phyloP scores from a whole-genome alignment of 1,140 invertebrate species.

The Drosophila malerkotliana region DNA sequence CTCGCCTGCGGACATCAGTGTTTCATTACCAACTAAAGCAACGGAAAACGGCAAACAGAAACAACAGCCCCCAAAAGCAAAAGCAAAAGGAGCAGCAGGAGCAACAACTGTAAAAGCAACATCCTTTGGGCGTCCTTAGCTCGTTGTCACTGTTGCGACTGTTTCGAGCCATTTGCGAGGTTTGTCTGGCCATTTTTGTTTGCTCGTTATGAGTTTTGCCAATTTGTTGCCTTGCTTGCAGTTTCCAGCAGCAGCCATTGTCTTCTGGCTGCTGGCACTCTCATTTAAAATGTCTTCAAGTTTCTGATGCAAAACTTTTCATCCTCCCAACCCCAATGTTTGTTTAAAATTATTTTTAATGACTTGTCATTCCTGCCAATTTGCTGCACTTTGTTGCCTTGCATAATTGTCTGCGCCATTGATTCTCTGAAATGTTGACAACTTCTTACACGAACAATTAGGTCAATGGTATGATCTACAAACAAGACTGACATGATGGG shows the following conservation, averaged over 20 bases:
- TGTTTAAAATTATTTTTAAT: constrained; percentile 73
- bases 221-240: constrained; percentile 44
- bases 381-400: constrained; percentile 43
- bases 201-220: constrained; percentile 64
- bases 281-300: constrained; percentile 44
- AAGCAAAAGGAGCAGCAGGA: constrained; percentile 19
- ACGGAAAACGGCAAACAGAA: constrained; percentile 45
- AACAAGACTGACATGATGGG: not conserved
- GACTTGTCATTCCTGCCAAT: constrained; percentile 51
- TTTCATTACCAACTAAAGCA: constrained; percentile 62
- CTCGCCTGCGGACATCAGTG: constrained; percentile 23
- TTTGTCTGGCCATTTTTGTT: constrained; percentile 15
- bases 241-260: constrained; percentile 23
- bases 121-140: constrained; percentile 43
- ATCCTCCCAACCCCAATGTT: constrained; percentile 16
- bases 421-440: constrained; percentile 27
- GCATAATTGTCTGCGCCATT: constrained; percentile 29
- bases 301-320: constrained; percentile 47
- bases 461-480: constrained; percentile 17
- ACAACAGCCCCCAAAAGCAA: constrained; percentile 18
- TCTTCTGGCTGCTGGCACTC: constrained; percentile 21
- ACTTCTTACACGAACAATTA: constrained; percentile 13
- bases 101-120: constrained; percentile 5
- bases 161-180: constrained; percentile 23
- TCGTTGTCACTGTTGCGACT: constrained; percentile 36